Base-by-base conservation (phyloP, 2,797 vertebrate genomes). In the Toxotes lorentzi region DNA sequence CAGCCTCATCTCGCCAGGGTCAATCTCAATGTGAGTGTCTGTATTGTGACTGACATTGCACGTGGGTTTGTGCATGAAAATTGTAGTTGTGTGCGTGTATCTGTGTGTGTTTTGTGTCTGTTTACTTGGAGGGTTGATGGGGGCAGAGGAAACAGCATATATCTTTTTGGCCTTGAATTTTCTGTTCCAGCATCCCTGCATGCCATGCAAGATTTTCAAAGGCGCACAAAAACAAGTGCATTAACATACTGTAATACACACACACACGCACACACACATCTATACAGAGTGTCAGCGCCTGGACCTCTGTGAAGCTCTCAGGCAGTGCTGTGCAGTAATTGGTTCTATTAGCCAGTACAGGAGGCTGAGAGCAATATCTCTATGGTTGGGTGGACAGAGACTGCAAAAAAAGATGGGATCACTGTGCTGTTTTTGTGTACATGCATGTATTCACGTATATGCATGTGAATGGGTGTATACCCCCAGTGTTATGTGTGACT, bases 271-370 rank as follows among this genome's bases (percentile, higher is more conserved):
- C 78, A 61, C 23, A 70, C 59, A 64, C 53, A 72, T 45, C 30
- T 51, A 83, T 27, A 61, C 30, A 63, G 40, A 50, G 61, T 73
- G 72, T 82, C 73, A 24, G 65, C 63, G 61, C 58, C 40, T 66
- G 60, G 70, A 70, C 76, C 84, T 86, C 75, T 76, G 63, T 83
- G 76, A 76, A 69, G 75, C 75, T 76, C 74, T 86, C 66, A 62
- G 68, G 45, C 86, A 81, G 76, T 72, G 81, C 76, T 87, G 59
- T 88, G 81, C 77, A 61, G 88, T 93, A 95, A 95, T 93, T 94
- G 91, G 93, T 80, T 94, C 84, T 93, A 92, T 95, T 94, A 93
- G 81, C 82, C 77, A 85, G 88, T 88, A 89, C 86, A 91, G 90
- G 87, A 86, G 87, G 88, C 90, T 86, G 79, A 89, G 90, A 93